phyloP scores from a whole-genome alignment of 2,888 invertebrate species.

The Desoria tigrina region DNA sequence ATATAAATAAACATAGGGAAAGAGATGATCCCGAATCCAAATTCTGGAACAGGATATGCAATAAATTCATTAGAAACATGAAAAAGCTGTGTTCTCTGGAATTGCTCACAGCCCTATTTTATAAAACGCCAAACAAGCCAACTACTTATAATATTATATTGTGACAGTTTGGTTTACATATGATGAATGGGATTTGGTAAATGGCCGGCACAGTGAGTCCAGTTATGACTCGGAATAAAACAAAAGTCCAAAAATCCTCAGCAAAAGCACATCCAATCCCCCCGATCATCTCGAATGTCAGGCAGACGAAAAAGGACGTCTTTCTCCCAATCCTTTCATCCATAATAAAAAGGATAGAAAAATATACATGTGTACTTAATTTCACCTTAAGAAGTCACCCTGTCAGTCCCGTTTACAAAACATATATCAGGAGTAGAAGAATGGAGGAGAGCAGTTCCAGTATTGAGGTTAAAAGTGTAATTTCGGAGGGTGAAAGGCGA shows the following conservation, averaged over 20 bases:
- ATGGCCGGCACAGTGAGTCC: conserved; percentile 88
- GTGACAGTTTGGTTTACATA: conserved; percentile 71
- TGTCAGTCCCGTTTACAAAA: too few relatives aligned
- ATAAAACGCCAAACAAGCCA: too few relatives aligned
- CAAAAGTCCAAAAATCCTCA: conserved; percentile 79
- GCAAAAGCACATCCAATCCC: conserved; percentile 78
- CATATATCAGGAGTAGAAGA: too few relatives aligned
- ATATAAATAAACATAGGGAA: too few relatives aligned
- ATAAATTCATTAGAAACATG: too few relatives aligned
- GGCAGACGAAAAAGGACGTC: conserved; percentile 80
- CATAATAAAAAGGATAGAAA: background rate
- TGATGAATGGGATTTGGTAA: conserved; percentile 92
- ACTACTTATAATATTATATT: too few relatives aligned
- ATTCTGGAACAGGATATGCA: too few relatives aligned
- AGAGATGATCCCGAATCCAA: too few relatives aligned
- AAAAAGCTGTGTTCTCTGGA: too few relatives aligned
- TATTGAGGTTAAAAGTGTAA: conserved; percentile 10
- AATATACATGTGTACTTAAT: too few relatives aligned
- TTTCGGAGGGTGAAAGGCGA: conserved; percentile 6
- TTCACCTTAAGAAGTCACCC: too few relatives aligned
- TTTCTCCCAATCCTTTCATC: conserved; percentile 72
- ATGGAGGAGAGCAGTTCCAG: background rate
- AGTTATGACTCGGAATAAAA: conserved; percentile 75
- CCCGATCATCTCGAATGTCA: conserved; percentile 76
- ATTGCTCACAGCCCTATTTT: too few relatives aligned